Percentiles rank a stretch among this genome's conserved stretches.
Evolutionary conservation across 1,140 invertebrate species (phyloP).

Genomic region (Nixonia krombeini): DNA sequence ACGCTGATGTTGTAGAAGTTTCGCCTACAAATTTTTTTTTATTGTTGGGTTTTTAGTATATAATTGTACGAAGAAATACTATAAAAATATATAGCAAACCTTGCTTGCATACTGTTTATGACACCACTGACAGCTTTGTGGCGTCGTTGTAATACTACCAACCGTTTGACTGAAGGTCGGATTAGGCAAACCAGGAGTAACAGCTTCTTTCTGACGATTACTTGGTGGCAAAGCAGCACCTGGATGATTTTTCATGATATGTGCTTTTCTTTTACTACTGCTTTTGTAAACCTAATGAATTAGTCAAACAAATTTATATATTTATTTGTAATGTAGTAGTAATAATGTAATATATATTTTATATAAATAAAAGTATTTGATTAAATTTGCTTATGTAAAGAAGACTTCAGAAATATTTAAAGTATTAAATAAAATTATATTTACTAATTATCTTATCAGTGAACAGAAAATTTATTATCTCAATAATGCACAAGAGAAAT

Average conservation of each 20-base stretch:
- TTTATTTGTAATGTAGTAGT: too few relatives aligned
- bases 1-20: conserved; percentile 85
- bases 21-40: conserved; percentile 76
- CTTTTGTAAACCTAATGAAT: conserved; percentile 85
- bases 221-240: conserved; percentile 79
- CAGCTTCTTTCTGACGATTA: conserved; percentile 72
- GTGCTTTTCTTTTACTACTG: conserved; percentile 86
- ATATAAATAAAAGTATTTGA: too few relatives aligned
- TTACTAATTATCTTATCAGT: too few relatives aligned
- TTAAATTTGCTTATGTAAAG: too few relatives aligned
- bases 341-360: too few relatives aligned
- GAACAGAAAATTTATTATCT: too few relatives aligned
- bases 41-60: too few relatives aligned
- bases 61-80: background rate
- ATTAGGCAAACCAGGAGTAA: conserved; percentile 72
- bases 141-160: conserved; percentile 81
- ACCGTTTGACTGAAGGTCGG: conserved; percentile 80
- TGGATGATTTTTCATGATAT: conserved; percentile 90
- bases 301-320: too few relatives aligned
- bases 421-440: too few relatives aligned
- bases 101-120: conserved; percentile 89
- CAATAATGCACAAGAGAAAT: too few relatives aligned
- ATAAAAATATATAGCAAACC: conserved; percentile 44
- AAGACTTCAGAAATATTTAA: too few relatives aligned
- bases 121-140: conserved; percentile 85